phyloP scores from a whole-genome alignment of 2,113 vertebrate species.

The Lutjanus erythropterus region DNA sequence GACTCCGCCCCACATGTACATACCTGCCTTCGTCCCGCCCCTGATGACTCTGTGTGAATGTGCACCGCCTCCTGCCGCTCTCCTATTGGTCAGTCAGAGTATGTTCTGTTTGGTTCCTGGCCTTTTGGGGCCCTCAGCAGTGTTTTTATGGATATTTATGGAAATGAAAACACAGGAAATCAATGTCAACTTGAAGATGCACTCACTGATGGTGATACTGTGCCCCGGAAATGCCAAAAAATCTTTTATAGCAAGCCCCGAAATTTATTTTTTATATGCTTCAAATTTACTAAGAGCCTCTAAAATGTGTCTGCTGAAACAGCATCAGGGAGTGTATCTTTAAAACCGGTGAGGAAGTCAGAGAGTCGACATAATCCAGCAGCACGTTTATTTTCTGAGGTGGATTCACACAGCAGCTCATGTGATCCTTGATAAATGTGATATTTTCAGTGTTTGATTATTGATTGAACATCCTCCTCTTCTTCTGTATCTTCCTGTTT shows the following conservation, averaged over 20 bases:
- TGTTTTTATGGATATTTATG: conserved; percentile 5
- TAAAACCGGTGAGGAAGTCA: not conserved
- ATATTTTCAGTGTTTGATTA: not conserved
- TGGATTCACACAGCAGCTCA: not conserved
- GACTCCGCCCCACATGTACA: conserved; percentile 19
- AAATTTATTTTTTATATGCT: not conserved
- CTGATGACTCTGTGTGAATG: conserved; percentile 28
- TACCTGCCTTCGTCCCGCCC: conserved; percentile 5
- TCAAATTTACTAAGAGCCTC: not conserved
- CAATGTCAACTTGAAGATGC: not conserved
- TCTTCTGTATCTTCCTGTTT: not conserved
- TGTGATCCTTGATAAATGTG: too few species aligned
- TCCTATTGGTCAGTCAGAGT: not conserved
- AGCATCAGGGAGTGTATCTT: not conserved
- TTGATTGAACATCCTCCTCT: not conserved
- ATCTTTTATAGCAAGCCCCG: not conserved
- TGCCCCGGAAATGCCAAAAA: not conserved
- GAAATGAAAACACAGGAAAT: not conserved
- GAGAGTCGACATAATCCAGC: not conserved
- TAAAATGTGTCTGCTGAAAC: not conserved
- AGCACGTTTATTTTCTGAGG: too few species aligned
- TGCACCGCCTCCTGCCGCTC: conserved; percentile 13
- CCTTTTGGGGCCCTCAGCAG: not conserved
- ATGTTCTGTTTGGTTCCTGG: not conserved
- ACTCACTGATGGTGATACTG: not conserved